Evolutionary conservation across 2,113 vertebrate species (phyloP), one percentile per base, ranked within the genome.

Genomic region (Sphyrna mokarran): DNA sequence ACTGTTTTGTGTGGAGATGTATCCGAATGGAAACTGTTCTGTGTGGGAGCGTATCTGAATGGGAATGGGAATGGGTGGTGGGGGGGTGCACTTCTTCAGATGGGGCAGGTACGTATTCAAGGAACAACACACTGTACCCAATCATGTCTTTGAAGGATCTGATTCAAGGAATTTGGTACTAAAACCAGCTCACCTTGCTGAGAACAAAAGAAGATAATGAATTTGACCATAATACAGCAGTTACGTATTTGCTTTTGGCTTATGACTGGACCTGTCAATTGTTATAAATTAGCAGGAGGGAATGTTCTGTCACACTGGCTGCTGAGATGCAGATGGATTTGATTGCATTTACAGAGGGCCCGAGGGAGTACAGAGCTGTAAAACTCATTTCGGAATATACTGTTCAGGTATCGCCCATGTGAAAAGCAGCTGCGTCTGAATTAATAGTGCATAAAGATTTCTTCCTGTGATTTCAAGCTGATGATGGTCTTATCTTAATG

Each of bases 341-440:
- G 89, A 91, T 66, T 90, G 87, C 43, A 61, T 90, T 90, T 90
- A n/a, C 48, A 61, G 87, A 58, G 26, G 54, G 13, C 54, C 87
- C 13, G 23, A 58, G 87, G 48, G 87, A 26, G 87, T 61, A 90
- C 13, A 61, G 58, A 61, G 54, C 54, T 33, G 87, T 90, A 33
- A 33, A 33, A 90, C 43, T 29, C 20, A 87, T 87, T 87, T 87
- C 43, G 48, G 43, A 87, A 54, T 87, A 87, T 54, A 29, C 40
- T 26, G 20, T 54, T 87, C 85, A 87, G 40, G 43, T 54, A 48
- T 87, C 10, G 20, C 20, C 85, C 6, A 0, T 23, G 8, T 61
- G 87, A 61, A 33, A 90, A 90, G 87, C 87, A 90, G 54, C 87
- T 61, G 48, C 87, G 33, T 90, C 85, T 33, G 87, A 90, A 90